Evolutionary conservation across 2,888 invertebrate genomes (phyloP), one percentile per base, ranked within the genome.

Genomic region (Ommatoiulus sabulosus): DNA sequence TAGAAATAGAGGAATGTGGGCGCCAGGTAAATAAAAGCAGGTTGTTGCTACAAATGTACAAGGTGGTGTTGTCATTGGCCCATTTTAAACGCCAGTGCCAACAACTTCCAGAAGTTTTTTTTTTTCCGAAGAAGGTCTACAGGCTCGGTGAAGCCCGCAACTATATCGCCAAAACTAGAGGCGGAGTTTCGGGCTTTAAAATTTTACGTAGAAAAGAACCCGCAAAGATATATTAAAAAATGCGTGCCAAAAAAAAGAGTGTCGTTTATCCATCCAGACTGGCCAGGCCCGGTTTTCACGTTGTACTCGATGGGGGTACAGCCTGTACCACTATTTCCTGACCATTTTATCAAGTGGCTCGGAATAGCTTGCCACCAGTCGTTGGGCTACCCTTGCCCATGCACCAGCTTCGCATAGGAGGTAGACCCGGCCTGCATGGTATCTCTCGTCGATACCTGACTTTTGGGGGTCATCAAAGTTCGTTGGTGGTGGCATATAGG

Each of bases 61-160:
- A 63, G 63, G 63, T 63, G 84, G 84, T 12, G 84, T 84, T 84
- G 84, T 44, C 84, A 84, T 84, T 84, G 84, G 84, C 84, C 84
- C 44, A 43, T 44, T 84, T 84, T 84, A 44, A 43, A 84, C 84
- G 84, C 43, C 44, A 43, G 84, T 84, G 44, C 84, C 84, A 84
- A 44, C 44, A 43, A 84, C 84, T 84, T 43, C 35, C 35, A 84
- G 6, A 44, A 80, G 8, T 84, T 84, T 84, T 63, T 63, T 63
- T 52, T n/a, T 63, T 63, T 63, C 7, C 63, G n/a, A 63, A 63
- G 63, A 63, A 63, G 63, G 63, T 63, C 63, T 63, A 20, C 63
- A 63, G 63, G 63, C 63, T 63, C 17, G 17, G 63, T 63, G 63
- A 7, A 52, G 52, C 52, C 52, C 17, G 17, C 52, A 52, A 52